Base-by-base conservation (phyloP, 2,113 vertebrate species). In the Picathartes gymnocephalus region DNA sequence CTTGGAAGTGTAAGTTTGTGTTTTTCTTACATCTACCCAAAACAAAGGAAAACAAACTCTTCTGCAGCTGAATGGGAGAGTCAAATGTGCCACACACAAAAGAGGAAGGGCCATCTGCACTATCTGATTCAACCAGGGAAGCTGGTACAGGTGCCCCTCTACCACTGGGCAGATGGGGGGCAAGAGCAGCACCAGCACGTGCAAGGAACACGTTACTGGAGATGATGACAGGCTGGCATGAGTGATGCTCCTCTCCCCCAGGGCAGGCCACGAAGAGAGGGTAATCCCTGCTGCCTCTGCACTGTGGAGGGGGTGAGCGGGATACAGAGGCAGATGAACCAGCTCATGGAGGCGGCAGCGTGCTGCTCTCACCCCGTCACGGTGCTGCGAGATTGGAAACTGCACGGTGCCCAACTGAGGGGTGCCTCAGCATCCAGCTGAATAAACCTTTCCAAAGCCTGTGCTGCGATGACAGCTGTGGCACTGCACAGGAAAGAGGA, bases 21-120 rank as follows among this genome's bases (percentile, higher is more conserved):
- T 81, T 89, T 90, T 91, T 81, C 61, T 64, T 65, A 94, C 76
- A 44, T 51, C 45, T 72, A 37, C 44, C 35, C 80, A 65, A 95
- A 96, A 95, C 85, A 96, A 97, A 95, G 66, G 91, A 86, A 89
- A 94, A 90, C 54, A 82, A 86, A 65, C 86, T 92, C 45, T 82
- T 88, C 71, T 48, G 54, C 57, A 61, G 77, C 89, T 96, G 92
- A 94, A 97, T 74, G 45, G 51, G 50, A 69, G 45, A 87, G 73
- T 85, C 31, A 45, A 92, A 74, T 4, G 2, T 2, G 37, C 40
- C 57, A 70, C 77, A 61, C 44, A 93, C 93, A 95, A 93, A 91
- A 81, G 77, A 89, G 61, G 74, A 87, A 54, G 47, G 79, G 79
- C 91, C 93, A 95, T 94, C 94, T 96, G 89, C 80, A 92, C 76